These are phyloP conservation scores for Ophioninae sp. DNA, from an alignment of 2,888 invertebrate genomes.

Conservation along the genomic window DNA sequence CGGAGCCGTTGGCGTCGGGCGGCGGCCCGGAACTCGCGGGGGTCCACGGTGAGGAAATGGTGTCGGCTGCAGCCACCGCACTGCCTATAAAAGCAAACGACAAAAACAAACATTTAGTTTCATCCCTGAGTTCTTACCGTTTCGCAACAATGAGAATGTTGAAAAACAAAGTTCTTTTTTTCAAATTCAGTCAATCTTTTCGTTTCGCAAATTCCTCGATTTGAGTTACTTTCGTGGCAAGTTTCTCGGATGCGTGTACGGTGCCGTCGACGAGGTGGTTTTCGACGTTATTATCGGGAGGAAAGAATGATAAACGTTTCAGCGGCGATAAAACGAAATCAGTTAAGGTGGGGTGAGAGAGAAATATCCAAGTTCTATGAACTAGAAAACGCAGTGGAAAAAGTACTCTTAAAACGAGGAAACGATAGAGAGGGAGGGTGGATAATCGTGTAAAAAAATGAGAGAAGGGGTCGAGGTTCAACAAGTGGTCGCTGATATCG, in stretches of 20 bases:
- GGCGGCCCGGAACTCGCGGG: slow-evolving; percentile 92
- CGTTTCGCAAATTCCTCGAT: neutral
- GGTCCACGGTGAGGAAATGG: slow-evolving; percentile 98
- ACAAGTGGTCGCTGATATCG: slow-evolving; percentile 79
- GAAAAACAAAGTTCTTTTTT: too few relatives aligned
- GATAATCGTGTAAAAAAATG: slow-evolving; percentile 72
- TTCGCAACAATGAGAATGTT: neutral
- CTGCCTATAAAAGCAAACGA: slow-evolving; percentile 82
- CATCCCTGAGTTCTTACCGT: neutral
- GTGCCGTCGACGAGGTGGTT: slow-evolving; percentile 40
- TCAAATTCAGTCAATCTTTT: too few relatives aligned
- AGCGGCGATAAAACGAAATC: slow-evolving; percentile 24
- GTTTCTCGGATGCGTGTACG: too few relatives aligned
- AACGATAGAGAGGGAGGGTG: slow-evolving; percentile 12
- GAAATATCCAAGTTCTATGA: slow-evolving; percentile 26
- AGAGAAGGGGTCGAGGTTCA: slow-evolving; percentile 68
- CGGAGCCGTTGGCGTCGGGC: slow-evolving; percentile 95
- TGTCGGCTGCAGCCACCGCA: slow-evolving; percentile 90
- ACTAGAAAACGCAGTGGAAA: slow-evolving; percentile 42
- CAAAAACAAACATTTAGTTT: slow-evolving; percentile 30
- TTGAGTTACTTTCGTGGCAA: slow-evolving; percentile 21
- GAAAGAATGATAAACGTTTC: slow-evolving; percentile 37
- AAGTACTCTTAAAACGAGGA: slow-evolving; percentile 9
- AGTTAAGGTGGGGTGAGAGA: slow-evolving; percentile 17
- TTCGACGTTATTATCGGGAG: slow-evolving; percentile 55